A percentile compares a stretch with the other conserved stretches of the same genome.
Conservation (phyloP, 92 coral and sea anemone genomes). For the Epizoanthus illoricatus region DNA sequence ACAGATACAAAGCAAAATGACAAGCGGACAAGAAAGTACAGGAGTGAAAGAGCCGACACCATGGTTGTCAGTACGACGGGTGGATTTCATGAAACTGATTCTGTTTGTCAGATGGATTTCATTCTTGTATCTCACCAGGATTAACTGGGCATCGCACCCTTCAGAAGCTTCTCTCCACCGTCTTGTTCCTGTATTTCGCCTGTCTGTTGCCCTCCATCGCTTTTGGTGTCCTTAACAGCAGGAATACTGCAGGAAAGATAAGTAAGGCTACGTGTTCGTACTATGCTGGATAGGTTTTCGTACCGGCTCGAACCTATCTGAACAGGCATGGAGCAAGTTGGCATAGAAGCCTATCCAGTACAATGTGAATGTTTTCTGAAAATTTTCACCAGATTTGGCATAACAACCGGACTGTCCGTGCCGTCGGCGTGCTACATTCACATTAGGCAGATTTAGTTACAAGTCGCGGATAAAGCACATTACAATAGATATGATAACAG, state of each 20-base stretch:
- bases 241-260: slow-evolving; percentile 70
- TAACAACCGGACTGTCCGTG: too few species aligned
- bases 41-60: too few species aligned
- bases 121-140: slow-evolving; percentile 38
- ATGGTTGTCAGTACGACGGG: too few species aligned
- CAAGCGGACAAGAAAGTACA: too few species aligned
- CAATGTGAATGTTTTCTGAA: too few species aligned
- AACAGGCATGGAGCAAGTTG: not conserved
- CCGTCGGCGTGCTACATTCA: too few species aligned
- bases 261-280: slow-evolving; percentile 38
- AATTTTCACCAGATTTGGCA: too few species aligned
- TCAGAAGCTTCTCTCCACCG: slow-evolving; percentile 61
- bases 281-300: not conserved
- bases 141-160: slow-evolving; percentile 64
- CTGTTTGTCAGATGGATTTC: not conserved
- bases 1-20: too few species aligned
- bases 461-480: too few species aligned
- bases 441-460: too few species aligned
- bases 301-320: too few species aligned
- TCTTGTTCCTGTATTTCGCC: slow-evolving; percentile 73
- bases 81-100: not conserved
- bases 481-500: too few species aligned
- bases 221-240: slow-evolving; percentile 82
- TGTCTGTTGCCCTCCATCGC: slow-evolving; percentile 80
- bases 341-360: not conserved